These are phyloP conservation scores for Diadegma fenestrale DNA, from an alignment of 2,888 invertebrate genomes.

Conservation along the genomic window DNA sequence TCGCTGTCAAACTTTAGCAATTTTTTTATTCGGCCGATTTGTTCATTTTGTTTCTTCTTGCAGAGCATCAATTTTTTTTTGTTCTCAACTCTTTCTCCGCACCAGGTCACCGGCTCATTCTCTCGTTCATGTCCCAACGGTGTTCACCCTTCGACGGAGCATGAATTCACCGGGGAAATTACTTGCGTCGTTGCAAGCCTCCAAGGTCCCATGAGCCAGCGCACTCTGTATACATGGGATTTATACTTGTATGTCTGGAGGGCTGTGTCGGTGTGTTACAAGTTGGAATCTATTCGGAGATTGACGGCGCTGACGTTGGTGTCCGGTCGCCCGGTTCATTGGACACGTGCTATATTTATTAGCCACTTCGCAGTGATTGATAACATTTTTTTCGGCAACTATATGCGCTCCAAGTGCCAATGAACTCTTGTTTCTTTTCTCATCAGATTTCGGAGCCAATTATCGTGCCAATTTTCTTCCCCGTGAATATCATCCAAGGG, in stretches of 20 bases:
- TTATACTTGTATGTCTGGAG: conserved; percentile 2
- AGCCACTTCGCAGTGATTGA: conserved; percentile 2
- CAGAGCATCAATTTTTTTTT: not conserved
- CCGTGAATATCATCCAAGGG: not conserved
- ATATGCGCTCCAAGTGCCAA: not conserved
- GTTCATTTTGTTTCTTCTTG: conserved; percentile 15
- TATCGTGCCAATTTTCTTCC: conserved; percentile 7
- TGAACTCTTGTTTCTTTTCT: not conserved
- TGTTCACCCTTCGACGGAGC: conserved; percentile 63
- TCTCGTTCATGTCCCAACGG: conserved; percentile 48
- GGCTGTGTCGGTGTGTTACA: conserved; percentile 5
- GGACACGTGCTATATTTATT: conserved; percentile 28
- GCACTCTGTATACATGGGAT: conserved; percentile 2
- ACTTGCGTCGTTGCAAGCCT: conserved; percentile 64
- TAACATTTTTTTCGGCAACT: conserved; percentile 6
- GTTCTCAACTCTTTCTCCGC: conserved; percentile 14
- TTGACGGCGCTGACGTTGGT: conserved; percentile 39
- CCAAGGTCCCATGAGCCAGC: conserved; percentile 54
- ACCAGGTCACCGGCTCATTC: conserved; percentile 53
- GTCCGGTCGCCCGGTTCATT: conserved; percentile 37
- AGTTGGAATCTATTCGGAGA: conserved; percentile 43
- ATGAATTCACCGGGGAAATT: conserved; percentile 68
- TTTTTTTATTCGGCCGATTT: conserved; percentile 37
- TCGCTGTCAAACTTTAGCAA: conserved; percentile 32
- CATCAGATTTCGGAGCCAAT: conserved; percentile 13